Base-by-base conservation (phyloP, 2,113 vertebrate species). In the Mobula hypostoma region DNA sequence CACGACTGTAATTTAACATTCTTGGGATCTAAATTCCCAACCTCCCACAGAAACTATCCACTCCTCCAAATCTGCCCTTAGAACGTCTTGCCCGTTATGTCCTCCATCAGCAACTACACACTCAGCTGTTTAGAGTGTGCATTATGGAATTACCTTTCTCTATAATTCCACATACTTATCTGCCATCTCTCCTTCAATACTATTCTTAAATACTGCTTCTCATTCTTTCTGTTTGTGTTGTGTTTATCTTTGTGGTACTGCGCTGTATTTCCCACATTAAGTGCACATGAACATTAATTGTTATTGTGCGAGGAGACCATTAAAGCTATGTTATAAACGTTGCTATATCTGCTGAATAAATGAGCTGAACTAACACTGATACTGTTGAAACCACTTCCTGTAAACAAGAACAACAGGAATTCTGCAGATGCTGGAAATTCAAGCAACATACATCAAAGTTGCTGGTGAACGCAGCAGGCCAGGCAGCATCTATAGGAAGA, bases 361-460 rank as follows among this genome's bases (percentile, higher is more conserved):
- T 79, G 77, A 79, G 77, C 77, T 79, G 77, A 79, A 78, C 29
- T 78, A 32, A 32, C 9, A 32, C 77, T 14, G 77, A n/a, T 32
- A n/a, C n/a, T 32, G 9, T 36, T 74, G 72, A 79, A 79, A 79
- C 5, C 12, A 79, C 77, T 79, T 32, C 36, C n/a, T 79, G 9
- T 79, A 36, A 79, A 79, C 77, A 79, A 79, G 77, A 79, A 79
- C 77, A 79, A 79, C n/a, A n/a, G n/a, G n/a, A n/a, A n/a, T n/a
- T n/a, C n/a, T n/a, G n/a, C n/a, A n/a, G n/a, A n/a, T n/a, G n/a
- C n/a, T n/a, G n/a, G n/a, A n/a, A n/a, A n/a, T n/a, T n/a, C n/a
- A n/a, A n/a, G n/a, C n/a, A n/a, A n/a, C n/a, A n/a, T n/a, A n/a
- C n/a, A n/a, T n/a, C n/a, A n/a, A n/a, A n/a, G n/a, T n/a, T n/a